Conservation (phyloP, 2,888 invertebrate species). For the Pyrrhia umbra region DNA sequence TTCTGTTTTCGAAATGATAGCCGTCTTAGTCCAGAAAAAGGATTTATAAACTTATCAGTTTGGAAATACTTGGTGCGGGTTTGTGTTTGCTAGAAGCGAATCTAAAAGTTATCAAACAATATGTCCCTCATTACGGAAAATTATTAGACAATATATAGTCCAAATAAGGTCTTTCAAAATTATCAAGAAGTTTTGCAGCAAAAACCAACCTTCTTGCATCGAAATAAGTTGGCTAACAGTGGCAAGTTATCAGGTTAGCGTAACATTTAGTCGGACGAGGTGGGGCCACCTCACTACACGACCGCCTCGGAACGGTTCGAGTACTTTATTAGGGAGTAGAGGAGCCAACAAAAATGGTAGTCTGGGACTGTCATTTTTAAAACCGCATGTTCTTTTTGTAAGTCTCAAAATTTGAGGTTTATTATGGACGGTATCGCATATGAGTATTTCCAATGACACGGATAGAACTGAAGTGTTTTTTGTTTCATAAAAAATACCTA, state of each 20-base stretch:
- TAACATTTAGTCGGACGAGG: conserved; percentile 51
- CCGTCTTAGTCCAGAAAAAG: no score
- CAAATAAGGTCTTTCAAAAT: no score
- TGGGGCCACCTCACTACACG: conserved; percentile 33
- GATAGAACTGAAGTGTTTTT: no score
- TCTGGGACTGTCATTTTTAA: not conserved
- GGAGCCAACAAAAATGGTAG: conserved; percentile 36
- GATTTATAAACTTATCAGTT: no score
- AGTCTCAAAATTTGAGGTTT: no score
- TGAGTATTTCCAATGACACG: no score
- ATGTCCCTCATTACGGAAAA: not conserved
- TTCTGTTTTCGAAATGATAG: no score
- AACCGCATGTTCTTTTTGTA: not conserved
- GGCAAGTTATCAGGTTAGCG: conserved; percentile 55
- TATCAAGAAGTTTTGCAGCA: not conserved
- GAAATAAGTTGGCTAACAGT: conserved; percentile 31
- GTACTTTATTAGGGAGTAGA: conserved; percentile 52
- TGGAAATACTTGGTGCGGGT: no score
- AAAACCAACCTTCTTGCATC: not conserved
- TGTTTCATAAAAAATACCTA: no score
- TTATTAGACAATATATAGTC: not conserved
- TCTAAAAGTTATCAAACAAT: no score
- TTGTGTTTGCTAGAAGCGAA: no score
- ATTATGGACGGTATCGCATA: no score
- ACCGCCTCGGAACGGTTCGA: conserved; percentile 36